A percentile compares a stretch with the other conserved stretches of the same genome.
These are phyloP conservation scores for Steinernema hermaphroditum DNA, from an alignment of 2,888 invertebrate species.

Conservation along the genomic window DNA sequence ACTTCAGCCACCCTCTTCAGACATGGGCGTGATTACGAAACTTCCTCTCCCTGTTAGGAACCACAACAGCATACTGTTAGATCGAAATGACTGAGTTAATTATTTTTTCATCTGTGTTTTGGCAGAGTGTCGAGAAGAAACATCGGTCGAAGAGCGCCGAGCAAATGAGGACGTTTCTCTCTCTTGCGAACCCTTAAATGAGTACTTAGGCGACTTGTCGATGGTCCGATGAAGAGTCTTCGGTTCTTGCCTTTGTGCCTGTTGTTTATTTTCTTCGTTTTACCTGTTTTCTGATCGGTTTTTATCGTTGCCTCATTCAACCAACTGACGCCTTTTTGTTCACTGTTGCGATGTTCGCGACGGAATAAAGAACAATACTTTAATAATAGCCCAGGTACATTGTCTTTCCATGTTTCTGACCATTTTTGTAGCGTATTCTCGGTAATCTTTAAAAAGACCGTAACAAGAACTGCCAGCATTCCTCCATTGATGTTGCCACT, in stretches of 20 bases:
- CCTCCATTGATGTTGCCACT: too few species aligned
- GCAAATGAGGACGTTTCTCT: background rate
- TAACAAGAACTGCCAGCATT: too few species aligned
- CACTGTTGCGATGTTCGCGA: background rate
- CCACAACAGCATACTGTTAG: background rate
- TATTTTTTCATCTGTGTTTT: background rate
- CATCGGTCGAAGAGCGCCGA: background rate
- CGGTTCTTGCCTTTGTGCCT: background rate
- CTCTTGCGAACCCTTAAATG: background rate
- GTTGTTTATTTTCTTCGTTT: background rate
- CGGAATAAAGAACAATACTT: slow-evolving; percentile 1
- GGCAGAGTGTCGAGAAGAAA: background rate
- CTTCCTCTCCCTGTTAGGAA: background rate
- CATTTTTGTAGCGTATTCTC: too few species aligned
- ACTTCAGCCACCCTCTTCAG: too few species aligned
- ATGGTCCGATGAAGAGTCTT: background rate
- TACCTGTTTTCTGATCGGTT: slow-evolving; percentile 21
- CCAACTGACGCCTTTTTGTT: slow-evolving; percentile 24
- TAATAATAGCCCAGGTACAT: background rate
- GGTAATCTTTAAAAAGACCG: too few species aligned
- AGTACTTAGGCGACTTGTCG: background rate
- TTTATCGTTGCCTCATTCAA: slow-evolving; percentile 5
- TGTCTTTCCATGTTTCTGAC: too few species aligned
- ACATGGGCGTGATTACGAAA: background rate
- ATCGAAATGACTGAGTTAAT: slow-evolving; percentile 4